Evolutionary conservation across 2,888 invertebrate species (phyloP).

Genomic region (Chrysotoxum bicinctum): DNA sequence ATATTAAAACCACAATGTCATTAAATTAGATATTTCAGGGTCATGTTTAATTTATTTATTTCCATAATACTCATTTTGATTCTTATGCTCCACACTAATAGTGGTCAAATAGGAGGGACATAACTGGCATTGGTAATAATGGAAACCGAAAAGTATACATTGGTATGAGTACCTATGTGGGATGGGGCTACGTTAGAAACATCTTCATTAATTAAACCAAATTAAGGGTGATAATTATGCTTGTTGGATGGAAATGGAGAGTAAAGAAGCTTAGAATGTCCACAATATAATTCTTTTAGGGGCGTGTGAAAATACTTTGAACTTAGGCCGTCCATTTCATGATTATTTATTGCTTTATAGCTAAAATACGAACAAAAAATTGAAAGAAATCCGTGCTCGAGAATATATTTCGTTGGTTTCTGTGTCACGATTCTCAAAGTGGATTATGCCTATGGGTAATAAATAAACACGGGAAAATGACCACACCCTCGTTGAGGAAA

Average conservation of each 20-base stretch:
- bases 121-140: not conserved
- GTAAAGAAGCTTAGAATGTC: not conserved
- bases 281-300: not conserved
- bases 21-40: not conserved
- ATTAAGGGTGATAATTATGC: constrained; percentile 54
- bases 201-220: constrained; percentile 58
- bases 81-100: not conserved
- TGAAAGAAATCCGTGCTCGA: constrained; percentile 14
- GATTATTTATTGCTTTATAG: constrained; percentile 43
- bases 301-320: constrained; percentile 10
- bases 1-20: constrained; percentile 21
- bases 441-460: constrained; percentile 31
- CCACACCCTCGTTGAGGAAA: not conserved
- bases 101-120: not conserved
- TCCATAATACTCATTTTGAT: constrained; percentile 6
- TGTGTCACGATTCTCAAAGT: constrained; percentile 15
- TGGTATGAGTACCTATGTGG: not conserved
- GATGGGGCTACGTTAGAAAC: constrained; percentile 1
- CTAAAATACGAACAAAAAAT: not conserved
- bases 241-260: not conserved
- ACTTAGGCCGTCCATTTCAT: constrained; percentile 29
- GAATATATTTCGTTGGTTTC: constrained; percentile 17
- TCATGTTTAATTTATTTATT: constrained; percentile 15
- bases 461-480: constrained; percentile 4
- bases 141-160: not conserved